These are phyloP conservation scores for Podargus strigoides DNA, from an alignment of 2,797 vertebrate genomes.

Conservation along the genomic window DNA sequence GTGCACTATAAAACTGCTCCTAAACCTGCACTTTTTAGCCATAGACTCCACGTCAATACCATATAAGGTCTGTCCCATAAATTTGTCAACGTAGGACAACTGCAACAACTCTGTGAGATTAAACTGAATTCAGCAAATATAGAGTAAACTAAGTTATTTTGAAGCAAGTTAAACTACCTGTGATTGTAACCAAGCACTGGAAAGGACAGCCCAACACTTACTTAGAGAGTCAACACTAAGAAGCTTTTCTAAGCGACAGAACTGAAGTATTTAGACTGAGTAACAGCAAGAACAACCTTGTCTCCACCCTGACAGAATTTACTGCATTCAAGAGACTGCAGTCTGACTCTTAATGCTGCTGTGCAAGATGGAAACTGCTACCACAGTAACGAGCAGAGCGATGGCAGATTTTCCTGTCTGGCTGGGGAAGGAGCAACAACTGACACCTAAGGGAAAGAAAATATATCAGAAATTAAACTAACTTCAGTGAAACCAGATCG, in stretches of 20 bases:
- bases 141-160: not conserved
- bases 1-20: not conserved
- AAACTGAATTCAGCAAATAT: not conserved
- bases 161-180: not conserved
- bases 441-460: slow-evolving; percentile 6
- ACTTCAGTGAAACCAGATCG: not conserved
- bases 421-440: not conserved
- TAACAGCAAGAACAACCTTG: not conserved
- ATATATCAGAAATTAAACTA: slow-evolving; percentile 3
- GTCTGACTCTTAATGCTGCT: slow-evolving; percentile 10
- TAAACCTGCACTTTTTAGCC: not conserved
- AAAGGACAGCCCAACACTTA: not conserved
- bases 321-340: slow-evolving; percentile 25
- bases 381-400: not conserved
- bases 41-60: not conserved
- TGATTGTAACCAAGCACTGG: not conserved
- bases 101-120: not conserved
- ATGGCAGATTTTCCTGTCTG: not conserved
- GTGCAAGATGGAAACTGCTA: slow-evolving; percentile 3
- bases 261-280: not conserved
- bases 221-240: not conserved
- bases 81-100: not conserved
- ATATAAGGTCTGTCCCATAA: not conserved
- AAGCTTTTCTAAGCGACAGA: not conserved
- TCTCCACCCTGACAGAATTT: slow-evolving; percentile 8